Base-by-base conservation (phyloP, 2,797 vertebrate species). In the Picus viridis region DNA sequence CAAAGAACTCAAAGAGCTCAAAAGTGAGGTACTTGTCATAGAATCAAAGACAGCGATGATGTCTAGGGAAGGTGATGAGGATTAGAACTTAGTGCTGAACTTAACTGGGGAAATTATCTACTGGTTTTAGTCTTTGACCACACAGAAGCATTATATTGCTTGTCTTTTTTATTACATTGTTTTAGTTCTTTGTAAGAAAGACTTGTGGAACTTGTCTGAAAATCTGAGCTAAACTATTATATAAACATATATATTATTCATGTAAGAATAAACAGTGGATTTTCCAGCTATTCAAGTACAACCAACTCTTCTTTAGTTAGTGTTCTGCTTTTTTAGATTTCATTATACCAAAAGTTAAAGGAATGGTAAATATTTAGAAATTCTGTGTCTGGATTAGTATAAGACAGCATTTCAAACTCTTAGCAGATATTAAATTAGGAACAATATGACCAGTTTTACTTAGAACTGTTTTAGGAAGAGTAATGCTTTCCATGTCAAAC, bases 91-190 rank as follows among this genome's bases (percentile, higher is more conserved):
- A 65, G 12, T 6, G 22, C 8, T 83, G 51, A 63, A 69, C 17
- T 76, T 59, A 43, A 63, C 47, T 39, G 9, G 5, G 11, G 7
- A 74, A 70, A 3, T 51, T 49, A 45, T 15, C 15, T 78, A 24
- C 9, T 36, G 10, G 5, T 81, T 89, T 75, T 78, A 16, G 47
- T 62, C 12, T 59, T 86, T 30, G 2, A 34, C 22, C 30, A 10
- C 4, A 2, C 27, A 3, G 24, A 78, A 72, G 26, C 13, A 63
- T 4, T 15, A 43, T 0, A 0, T 47, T 73, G 7, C 2, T 27
- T 43, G 14, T 51, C 49, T 49, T 49, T 49, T 22, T 49, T 49
- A 49, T 22, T 22, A 49, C 19, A 49, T 49, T 43, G 41, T 43
- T 43, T 43, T 43, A 43, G 16, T 43, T 43, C 22, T 71, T 62